Base-by-base conservation (phyloP, 2,888 invertebrate genomes). In the Cantharis nigra region DNA sequence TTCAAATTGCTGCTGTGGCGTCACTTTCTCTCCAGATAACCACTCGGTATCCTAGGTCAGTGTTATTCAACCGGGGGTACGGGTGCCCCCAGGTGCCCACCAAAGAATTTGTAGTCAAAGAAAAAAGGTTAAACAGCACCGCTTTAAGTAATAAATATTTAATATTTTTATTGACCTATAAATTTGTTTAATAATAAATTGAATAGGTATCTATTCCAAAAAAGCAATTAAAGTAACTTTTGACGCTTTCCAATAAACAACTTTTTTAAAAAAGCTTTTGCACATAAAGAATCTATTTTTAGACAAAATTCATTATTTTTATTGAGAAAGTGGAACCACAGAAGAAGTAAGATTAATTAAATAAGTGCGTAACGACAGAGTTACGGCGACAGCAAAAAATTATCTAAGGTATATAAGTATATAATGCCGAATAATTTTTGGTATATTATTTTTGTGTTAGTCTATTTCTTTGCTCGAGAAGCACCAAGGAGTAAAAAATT, bases 301-400 rank as follows among this genome's bases (percentile, higher is more conserved):
- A 72, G 75, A n/a, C 69, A 75, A 69, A 33, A 69, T 62, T 72
- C 72, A 69, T 75, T 75, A 63, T 75, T 75, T 75, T 28, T 69
- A 69, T 63, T 49, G 62, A 20, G 14, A 33, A 75, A 75, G 72
- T 72, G 63, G 67, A 63, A 33, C 67, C 26, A 63, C 63, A 28
- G 69, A 75, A 71, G 69, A 67, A 33, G 72, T 69, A 63, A 69
- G 63, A 28, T 71, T 75, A 75, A 75, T 75, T 71, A 75, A 75
- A 75, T 75, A 72, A 75, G 72, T 75, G 71, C 69, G 75, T 71
- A 75, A 71, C 72, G 72, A 69, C 67, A 71, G 62, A 69, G 69
- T 65, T 69, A 75, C 69, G 71, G 49, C 49, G 49, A 67, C 67
- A 69, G 75, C 67, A 75, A 69, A 75, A 75, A 75, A 75, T 71